phyloP scores from a whole-genome alignment of 2,113 vertebrate genomes.

The Phalacrocorax brasilianus region DNA sequence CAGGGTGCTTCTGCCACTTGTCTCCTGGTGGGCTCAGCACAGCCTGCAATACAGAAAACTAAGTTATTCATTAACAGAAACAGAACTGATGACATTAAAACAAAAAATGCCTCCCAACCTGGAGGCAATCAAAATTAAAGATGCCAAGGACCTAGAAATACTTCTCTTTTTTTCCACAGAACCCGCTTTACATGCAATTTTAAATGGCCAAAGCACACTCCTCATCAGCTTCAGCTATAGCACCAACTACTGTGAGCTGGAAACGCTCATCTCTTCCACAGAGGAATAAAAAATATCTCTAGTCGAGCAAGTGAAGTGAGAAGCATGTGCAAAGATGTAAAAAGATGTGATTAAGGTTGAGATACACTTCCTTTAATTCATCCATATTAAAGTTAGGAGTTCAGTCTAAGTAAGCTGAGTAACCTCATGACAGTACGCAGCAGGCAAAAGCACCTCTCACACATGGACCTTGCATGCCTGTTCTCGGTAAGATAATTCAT shows the following conservation, averaged over 20 bases:
- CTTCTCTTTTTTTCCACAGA: neutral
- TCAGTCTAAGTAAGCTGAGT: neutral
- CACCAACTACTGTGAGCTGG: neutral
- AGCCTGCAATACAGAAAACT: neutral
- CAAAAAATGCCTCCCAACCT: neutral
- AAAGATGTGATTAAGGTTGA: neutral
- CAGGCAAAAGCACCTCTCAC: neutral
- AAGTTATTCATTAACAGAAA: neutral
- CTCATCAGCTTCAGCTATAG: neutral
- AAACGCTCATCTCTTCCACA: neutral
- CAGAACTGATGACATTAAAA: neutral
- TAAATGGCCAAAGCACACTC: neutral
- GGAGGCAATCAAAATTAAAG: neutral
- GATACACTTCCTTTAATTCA: neutral
- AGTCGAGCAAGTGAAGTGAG: neutral
- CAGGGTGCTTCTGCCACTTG: neutral
- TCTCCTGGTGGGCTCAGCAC: neutral
- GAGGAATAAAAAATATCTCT: neutral
- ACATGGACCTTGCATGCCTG: neutral
- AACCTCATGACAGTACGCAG: neutral
- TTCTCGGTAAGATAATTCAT: neutral
- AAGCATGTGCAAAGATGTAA: neutral
- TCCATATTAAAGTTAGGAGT: neutral
- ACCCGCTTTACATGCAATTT: neutral
- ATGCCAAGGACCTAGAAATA: neutral